These are phyloP conservation scores for Parazoanthus atlanticus DNA, from an alignment of 92 coral and sea anemone species.

Conservation along the genomic window DNA sequence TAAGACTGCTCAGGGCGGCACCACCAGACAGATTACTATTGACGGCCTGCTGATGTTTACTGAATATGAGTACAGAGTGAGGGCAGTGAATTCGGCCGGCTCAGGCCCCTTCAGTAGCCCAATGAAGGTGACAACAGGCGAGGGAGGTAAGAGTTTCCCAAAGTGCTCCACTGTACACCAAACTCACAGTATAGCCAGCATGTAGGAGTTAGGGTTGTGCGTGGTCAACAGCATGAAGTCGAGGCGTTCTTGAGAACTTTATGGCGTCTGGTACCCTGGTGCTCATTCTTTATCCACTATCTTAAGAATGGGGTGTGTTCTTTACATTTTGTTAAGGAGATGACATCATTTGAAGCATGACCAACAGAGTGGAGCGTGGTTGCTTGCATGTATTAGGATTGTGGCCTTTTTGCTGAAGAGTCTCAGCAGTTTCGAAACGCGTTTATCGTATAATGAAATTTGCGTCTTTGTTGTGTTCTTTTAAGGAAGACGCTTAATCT, in stretches of 20 bases:
- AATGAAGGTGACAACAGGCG: slow-evolving; percentile 75
- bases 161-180: not conserved
- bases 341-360: not conserved
- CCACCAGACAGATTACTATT: slow-evolving; percentile 68
- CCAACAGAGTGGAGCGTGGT: not conserved
- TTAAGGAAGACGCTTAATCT: no score
- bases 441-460: no score
- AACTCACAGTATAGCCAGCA: not conserved
- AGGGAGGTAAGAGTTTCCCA: slow-evolving; percentile 73
- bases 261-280: not conserved
- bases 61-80: slow-evolving; percentile 84
- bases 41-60: slow-evolving; percentile 81
- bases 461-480: no score
- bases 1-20: slow-evolving; percentile 59
- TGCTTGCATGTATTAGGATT: not conserved
- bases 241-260: not conserved
- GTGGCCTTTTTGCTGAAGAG: no score
- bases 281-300: not conserved
- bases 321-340: not conserved
- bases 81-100: slow-evolving; percentile 87
- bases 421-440: no score
- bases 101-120: slow-evolving; percentile 75
- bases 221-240: not conserved
- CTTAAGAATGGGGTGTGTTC: not conserved
- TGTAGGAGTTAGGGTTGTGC: not conserved